Conservation (phyloP, 1,140 invertebrate genomes). For the Apolygus lucorum region DNA sequence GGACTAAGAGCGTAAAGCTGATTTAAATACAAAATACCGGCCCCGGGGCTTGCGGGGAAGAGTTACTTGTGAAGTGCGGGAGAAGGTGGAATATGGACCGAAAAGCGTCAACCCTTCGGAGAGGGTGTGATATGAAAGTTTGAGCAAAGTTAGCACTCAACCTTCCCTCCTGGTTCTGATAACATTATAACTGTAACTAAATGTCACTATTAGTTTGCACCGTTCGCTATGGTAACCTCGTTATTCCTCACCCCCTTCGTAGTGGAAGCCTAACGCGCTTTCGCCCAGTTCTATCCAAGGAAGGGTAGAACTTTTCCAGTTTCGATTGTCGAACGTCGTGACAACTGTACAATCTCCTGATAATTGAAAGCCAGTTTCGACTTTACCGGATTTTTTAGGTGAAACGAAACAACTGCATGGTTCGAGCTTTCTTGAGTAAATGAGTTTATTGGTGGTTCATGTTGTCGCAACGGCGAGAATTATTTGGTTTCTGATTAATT, state of each 20-base stretch:
- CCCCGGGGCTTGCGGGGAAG: neutral
- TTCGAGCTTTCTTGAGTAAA: no score
- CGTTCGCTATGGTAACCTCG: constrained; percentile 11
- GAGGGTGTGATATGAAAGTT: constrained; percentile 21
- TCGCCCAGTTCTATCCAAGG: neutral
- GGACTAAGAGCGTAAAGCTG: neutral
- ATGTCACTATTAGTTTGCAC: constrained; percentile 23
- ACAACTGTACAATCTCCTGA: no score
- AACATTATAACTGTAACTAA: constrained; percentile 24
- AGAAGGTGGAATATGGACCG: neutral
- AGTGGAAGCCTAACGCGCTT: neutral
- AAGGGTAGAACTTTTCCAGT: no score
- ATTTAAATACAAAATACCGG: constrained; percentile 3
- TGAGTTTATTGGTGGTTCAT: no score
- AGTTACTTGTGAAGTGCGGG: constrained; percentile 1
- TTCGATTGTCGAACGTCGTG: no score
- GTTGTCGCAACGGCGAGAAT: no score
- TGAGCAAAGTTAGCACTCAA: constrained; percentile 16
- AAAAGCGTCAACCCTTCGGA: neutral
- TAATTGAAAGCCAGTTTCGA: no score
- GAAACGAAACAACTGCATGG: no score
- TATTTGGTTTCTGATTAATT: no score
- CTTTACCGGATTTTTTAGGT: no score
- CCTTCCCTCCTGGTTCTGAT: constrained; percentile 17
- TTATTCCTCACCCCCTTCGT: neutral